These are phyloP conservation scores for Tapirus indicus DNA, from an alignment of 2,797 vertebrate genomes.

Conservation along the genomic window DNA sequence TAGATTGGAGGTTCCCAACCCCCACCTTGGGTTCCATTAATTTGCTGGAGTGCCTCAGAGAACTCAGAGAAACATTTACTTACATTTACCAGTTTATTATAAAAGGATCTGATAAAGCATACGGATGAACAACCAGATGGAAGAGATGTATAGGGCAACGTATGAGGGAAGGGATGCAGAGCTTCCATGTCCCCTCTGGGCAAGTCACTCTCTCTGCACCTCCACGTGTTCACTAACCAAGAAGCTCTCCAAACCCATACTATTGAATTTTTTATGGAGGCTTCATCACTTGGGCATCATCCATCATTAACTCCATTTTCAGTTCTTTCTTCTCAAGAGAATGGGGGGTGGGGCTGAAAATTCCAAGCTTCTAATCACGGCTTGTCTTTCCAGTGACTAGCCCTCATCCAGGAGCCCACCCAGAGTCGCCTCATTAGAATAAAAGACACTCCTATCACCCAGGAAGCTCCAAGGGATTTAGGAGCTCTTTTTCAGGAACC, in stretches of 20 bases:
- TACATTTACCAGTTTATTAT: not conserved
- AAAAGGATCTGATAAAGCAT: not conserved
- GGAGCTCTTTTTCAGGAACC: not conserved
- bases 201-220: accelerated
- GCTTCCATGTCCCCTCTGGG: not conserved
- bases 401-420: not conserved
- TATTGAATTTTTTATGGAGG: not conserved
- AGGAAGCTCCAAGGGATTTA: not conserved
- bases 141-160: not conserved
- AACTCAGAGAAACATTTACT: not conserved
- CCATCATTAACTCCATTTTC: not conserved
- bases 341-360: not conserved
- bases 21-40: too few species aligned
- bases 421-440: not conserved
- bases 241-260: not conserved
- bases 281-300: accelerated
- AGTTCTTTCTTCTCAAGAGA: not conserved
- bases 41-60: not conserved
- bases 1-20: not conserved
- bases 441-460: not conserved
- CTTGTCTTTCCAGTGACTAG: not conserved
- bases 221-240: too few species aligned
- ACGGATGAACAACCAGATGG: accelerated
- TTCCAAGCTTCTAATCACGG: not conserved
- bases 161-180: not conserved